Base-by-base conservation (phyloP, 2,113 vertebrate species). In the Actenoides lindsayi region DNA sequence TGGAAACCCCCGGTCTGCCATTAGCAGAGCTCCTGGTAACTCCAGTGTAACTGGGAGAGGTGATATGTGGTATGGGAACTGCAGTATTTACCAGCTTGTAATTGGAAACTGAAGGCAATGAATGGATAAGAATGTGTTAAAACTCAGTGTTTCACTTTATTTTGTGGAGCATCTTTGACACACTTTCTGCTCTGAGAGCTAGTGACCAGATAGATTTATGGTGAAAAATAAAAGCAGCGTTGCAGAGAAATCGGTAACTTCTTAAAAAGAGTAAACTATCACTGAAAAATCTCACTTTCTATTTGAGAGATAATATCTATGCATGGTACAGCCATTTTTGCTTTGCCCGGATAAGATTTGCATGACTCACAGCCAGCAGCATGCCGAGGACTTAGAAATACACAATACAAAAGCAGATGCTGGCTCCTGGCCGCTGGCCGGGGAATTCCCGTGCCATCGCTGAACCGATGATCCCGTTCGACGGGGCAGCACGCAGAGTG, bases 211-310 rank as follows among this genome's bases (percentile, higher is more conserved):
- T 50, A 79, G 31, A 57, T 68, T 59, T 50, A 57, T 3, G 17
- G 50, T 67, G 77, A 94, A 85, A 97, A 92, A 88, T 60, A 75
- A 83, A 93, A 89, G 27, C 53, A 35, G 71, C 71, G 31, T 59
- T 89, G 71, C 65, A 84, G 62, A 87, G 83, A 87, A 95, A 92
- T 59, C 10, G 41, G 5, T 93, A 62, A 89, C 70, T 92, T 96
- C 95, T 97, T 94, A 56, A 95, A 96, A 96, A 87, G 77, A 89
- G 44, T 93, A 70, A 95, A 75, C 83, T 93, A 87, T 90, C 79
- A 81, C 73, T 75, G 81, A 92, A 94, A 94, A 54, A n/a, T 95
- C 77, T 94, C 95, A 94, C 95, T 96, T 96, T 96, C 96, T 94
- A 69, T 95, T 82, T 93, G 89, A 95, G 87, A 93, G 90, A 94